Conservation (phyloP, 2,888 invertebrate species). For the Napeogenes inachia region DNA sequence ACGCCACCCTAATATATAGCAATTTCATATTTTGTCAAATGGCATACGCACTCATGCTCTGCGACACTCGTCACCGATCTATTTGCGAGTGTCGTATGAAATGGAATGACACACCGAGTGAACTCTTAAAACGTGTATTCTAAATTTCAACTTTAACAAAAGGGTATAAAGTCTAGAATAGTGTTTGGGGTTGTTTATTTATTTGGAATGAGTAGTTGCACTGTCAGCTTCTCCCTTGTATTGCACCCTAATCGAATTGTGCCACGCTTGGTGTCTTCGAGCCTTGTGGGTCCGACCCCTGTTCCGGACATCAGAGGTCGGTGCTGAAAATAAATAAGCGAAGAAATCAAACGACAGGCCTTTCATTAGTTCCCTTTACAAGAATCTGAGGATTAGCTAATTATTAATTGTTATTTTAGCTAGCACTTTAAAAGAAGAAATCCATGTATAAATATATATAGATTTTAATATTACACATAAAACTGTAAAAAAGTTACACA, state of each 20-base stretch:
- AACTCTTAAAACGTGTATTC: constrained; percentile 27
- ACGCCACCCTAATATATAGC: constrained; percentile 61
- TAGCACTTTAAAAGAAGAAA: constrained; percentile 14
- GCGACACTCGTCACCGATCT: constrained; percentile 69
- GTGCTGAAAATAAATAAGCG: constrained; percentile 71
- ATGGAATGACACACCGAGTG: constrained; percentile 66
- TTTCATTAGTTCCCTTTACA: constrained; percentile 68
- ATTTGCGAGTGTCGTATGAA: constrained; percentile 73
- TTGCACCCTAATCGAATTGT: constrained; percentile 76
- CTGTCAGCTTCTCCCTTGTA: constrained; percentile 66
- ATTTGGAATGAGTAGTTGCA: constrained; percentile 51
- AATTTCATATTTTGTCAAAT: constrained; percentile 73
- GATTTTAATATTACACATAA: too few species aligned
- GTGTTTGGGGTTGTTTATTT: constrained; percentile 31
- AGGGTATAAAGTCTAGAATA: constrained; percentile 23
- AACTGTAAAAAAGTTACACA: too few species aligned
- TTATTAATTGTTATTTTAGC: constrained; percentile 54
- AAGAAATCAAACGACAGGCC: constrained; percentile 61
- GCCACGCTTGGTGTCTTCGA: constrained; percentile 68
- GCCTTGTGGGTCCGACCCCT: constrained; percentile 67
- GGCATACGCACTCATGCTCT: constrained; percentile 50
- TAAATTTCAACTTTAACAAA: constrained; percentile 27
- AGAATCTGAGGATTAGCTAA: constrained; percentile 63
- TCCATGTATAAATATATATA: not conserved
- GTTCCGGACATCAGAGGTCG: constrained; percentile 66